Evolutionary conservation across 2,797 vertebrate species (phyloP), one percentile per base, ranked within the genome.

Genomic region (Xenops minutus): DNA sequence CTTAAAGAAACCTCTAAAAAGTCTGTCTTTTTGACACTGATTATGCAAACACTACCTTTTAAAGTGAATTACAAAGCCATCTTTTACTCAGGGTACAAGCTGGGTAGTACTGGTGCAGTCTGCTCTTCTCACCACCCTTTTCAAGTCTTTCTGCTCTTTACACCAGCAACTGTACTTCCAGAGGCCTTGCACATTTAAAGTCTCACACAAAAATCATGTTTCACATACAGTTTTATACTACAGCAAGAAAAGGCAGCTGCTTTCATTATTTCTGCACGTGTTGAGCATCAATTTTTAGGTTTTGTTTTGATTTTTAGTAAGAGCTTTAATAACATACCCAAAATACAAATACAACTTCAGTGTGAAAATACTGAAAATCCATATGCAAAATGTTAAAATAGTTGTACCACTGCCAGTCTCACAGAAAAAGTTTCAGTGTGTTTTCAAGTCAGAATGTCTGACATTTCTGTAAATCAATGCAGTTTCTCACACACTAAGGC

Each of bases 321-420:
- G 27, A 74, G 61, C 30, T 89, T 89, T 88, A 95, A 37, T 63
- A 89, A 74, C 26, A 85, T 56, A 56, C 3, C 22, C 64, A 76
- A 23, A 83, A 89, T 5, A 84, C 46, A 90, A 78, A 80, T 43
- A 92, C 5, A 83, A 63, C 43, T 55, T 22, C 7, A 83, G 58
- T 43, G 27, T 86, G 58, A 90, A 81, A 91, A 75, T 39, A 91
- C n/a, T 41, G 32, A 51, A 89, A 89, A 95, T 75, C n/a, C 79
- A 80, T 52, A 89, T 9, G 29, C 18, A 66, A 59, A 81, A 73
- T 10, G 44, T 41, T 80, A 55, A 75, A 86, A 83, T 23, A 91
- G 27, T 27, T 91, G 49, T 34, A 87, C 13, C n/a, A 37, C 2
- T 9, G 10, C 62, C 79, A 69, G 67, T 24, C 62, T 75, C 54